Evolutionary conservation across 2,888 invertebrate species (phyloP).

Genomic region (Netelia melanura): DNA sequence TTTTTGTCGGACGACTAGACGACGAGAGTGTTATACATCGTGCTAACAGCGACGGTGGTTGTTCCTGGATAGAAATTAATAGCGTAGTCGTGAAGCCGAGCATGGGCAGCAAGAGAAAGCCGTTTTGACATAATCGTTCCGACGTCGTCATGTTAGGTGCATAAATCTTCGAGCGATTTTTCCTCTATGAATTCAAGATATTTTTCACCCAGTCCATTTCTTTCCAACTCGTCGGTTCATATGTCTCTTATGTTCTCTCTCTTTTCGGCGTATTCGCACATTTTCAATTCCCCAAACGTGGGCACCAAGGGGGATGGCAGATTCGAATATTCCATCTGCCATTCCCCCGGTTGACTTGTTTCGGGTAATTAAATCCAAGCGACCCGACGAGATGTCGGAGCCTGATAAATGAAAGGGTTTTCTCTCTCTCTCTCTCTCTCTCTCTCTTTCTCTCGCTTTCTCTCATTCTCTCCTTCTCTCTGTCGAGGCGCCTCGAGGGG

Average conservation of each 20-base stretch:
- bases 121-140: slow-evolving; percentile 68
- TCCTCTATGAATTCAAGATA: slow-evolving; percentile 76
- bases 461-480: slow-evolving; percentile 54
- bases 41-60: slow-evolving; percentile 57
- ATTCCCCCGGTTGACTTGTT: slow-evolving; percentile 74
- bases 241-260: slow-evolving; percentile 55
- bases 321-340: slow-evolving; percentile 55
- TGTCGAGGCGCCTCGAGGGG: slow-evolving; percentile 66
- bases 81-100: slow-evolving; percentile 78
- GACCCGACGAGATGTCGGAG: slow-evolving; percentile 78
- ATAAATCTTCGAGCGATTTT: slow-evolving; percentile 52
- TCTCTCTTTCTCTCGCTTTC: slow-evolving; percentile 54
- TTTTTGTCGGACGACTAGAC: slow-evolving; percentile 71
- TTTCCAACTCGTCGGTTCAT: slow-evolving; percentile 67
- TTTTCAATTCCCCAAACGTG: slow-evolving; percentile 44
- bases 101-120: slow-evolving; percentile 76
- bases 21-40: slow-evolving; percentile 2
- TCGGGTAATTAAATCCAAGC: slow-evolving; percentile 79
- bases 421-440: neutral
- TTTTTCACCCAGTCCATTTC: slow-evolving; percentile 69
- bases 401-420: slow-evolving; percentile 78
- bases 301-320: slow-evolving; percentile 28
- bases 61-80: slow-evolving; percentile 81
- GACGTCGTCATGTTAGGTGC: slow-evolving; percentile 64
- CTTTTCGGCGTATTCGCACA: slow-evolving; percentile 52